These are phyloP conservation scores for Dreissena rostriformis DNA, from an alignment of 1,140 invertebrate species.

Conservation along the genomic window DNA sequence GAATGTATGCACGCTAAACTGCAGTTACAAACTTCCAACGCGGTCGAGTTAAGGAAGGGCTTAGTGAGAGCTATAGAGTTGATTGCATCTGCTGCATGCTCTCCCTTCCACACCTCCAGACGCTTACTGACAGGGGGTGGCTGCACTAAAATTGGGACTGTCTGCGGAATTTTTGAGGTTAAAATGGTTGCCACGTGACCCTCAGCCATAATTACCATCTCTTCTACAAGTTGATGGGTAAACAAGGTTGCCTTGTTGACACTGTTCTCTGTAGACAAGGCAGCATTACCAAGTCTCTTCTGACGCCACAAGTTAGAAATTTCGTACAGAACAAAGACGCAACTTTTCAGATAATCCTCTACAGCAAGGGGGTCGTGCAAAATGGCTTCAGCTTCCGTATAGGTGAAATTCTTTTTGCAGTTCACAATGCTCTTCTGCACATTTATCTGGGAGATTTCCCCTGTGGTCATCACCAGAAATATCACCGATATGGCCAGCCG, in stretches of 20 bases:
- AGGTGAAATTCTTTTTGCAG: conserved; percentile 69
- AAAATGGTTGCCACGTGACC: conserved; percentile 70
- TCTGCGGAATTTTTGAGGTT: conserved; percentile 59
- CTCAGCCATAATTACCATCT: conserved; percentile 75
- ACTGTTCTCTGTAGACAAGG: conserved; percentile 61
- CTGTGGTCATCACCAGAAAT: conserved; percentile 68
- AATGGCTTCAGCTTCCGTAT: conserved; percentile 69
- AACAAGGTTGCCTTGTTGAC: conserved; percentile 55
- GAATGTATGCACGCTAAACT: conserved; percentile 72
- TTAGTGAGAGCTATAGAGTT: conserved; percentile 73
- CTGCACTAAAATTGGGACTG: conserved; percentile 71
- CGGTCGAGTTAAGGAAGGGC: conserved; percentile 63
- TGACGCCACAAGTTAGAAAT: conserved; percentile 67
- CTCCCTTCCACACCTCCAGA: conserved; percentile 67
- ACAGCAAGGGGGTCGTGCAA: conserved; percentile 63
- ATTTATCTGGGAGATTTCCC: conserved; percentile 62
- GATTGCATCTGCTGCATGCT: conserved; percentile 70
- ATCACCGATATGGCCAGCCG: conserved; percentile 73
- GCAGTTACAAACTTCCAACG: conserved; percentile 66
- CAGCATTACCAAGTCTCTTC: conserved; percentile 70
- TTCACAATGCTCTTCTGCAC: conserved; percentile 67
- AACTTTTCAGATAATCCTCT: conserved; percentile 72
- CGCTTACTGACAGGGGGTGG: conserved; percentile 56
- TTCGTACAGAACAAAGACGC: conserved; percentile 69
- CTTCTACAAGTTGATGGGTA: conserved; percentile 65